phyloP scores from a whole-genome alignment of 2,113 vertebrate species.

The Vidua chalybeata region DNA sequence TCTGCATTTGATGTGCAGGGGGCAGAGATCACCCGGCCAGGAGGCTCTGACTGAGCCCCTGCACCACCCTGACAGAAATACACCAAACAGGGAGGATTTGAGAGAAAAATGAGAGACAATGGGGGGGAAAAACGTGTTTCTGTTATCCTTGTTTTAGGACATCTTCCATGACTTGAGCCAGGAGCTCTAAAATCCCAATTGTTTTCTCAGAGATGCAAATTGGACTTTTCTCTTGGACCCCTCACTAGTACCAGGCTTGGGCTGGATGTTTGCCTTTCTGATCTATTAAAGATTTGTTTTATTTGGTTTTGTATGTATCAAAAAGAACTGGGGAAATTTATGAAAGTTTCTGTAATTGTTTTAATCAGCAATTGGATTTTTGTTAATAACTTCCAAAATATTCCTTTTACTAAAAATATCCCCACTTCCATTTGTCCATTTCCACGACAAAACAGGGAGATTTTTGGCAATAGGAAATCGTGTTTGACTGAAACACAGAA shows the following conservation, averaged over 20 bases:
- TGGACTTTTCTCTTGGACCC: background rate
- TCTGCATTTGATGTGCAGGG: conserved; percentile 16
- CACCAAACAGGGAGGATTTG: background rate
- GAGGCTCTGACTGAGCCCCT: background rate
- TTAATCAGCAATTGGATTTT: background rate
- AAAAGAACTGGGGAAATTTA: background rate
- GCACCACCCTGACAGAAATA: background rate
- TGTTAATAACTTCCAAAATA: background rate
- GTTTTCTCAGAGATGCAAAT: background rate
- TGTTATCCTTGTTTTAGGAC: background rate
- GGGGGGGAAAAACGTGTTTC: rapidly evolving
- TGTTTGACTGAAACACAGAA: background rate
- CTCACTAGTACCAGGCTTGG: background rate
- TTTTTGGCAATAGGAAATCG: background rate
- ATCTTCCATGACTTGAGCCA: background rate
- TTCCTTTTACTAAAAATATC: background rate
- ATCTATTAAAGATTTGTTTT: background rate
- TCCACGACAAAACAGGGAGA: background rate
- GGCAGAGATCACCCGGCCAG: background rate
- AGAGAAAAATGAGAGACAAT: background rate
- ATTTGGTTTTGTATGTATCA: background rate
- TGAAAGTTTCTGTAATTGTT: background rate
- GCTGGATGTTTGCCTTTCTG: background rate
- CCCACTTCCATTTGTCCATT: background rate
- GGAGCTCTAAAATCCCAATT: background rate